Percentiles rank a stretch among this genome's conserved stretches.
phyloP scores from a whole-genome alignment of 2,888 invertebrate species.

The Pyrochroa serraticornis region DNA sequence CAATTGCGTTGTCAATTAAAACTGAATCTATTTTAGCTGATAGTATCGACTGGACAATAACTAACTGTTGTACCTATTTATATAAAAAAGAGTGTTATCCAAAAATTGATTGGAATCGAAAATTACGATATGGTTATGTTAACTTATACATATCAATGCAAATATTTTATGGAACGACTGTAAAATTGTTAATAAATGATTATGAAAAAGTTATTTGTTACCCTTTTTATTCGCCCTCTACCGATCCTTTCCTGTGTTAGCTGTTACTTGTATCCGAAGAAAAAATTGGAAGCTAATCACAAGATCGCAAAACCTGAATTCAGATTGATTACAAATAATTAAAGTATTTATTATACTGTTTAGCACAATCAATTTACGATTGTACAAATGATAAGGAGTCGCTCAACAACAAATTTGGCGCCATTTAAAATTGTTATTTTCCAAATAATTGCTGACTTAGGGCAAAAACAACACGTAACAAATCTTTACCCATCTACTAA shows the following conservation, averaged over 20 bases:
- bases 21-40: too few species aligned
- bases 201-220: not conserved
- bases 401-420: too few species aligned
- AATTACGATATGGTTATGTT: constrained; percentile 12
- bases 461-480: too few species aligned
- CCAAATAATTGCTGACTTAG: too few species aligned
- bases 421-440: too few species aligned
- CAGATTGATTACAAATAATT: too few species aligned
- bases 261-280: not conserved
- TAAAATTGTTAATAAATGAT: constrained; percentile 32
- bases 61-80: not conserved
- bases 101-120: constrained; percentile 2
- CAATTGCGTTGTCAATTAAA: not conserved
- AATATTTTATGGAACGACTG: constrained; percentile 33
- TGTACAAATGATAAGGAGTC: too few species aligned
- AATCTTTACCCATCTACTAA: too few species aligned
- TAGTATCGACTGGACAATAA: constrained; percentile 4
- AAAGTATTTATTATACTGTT: too few species aligned
- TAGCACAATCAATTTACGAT: too few species aligned
- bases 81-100: constrained; percentile 12
- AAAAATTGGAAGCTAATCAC: too few species aligned
- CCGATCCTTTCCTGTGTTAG: not conserved
- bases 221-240: not conserved
- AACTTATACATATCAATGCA: constrained; percentile 34
- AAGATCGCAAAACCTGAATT: too few species aligned